phyloP scores from a whole-genome alignment of 1,140 invertebrate species.

The Bombus sylvicola region DNA sequence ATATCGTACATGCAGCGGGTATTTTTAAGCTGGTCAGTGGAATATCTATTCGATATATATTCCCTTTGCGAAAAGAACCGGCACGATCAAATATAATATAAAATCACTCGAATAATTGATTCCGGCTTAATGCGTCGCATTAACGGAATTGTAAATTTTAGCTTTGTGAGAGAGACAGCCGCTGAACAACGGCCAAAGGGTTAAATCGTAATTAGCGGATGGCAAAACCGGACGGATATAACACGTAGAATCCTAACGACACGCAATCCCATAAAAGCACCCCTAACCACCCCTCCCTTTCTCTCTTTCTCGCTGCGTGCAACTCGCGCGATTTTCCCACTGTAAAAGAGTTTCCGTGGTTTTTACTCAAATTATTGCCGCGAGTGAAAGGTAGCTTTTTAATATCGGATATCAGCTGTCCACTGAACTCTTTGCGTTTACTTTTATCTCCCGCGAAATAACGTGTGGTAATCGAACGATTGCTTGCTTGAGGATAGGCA shows the following conservation, averaged over 20 bases:
- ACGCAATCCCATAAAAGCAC: slow-evolving; percentile 46
- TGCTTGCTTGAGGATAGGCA: too few species aligned
- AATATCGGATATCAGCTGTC: background rate
- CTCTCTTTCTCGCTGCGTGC: background rate
- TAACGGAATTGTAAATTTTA: slow-evolving; percentile 64
- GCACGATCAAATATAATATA: slow-evolving; percentile 48
- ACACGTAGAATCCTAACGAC: slow-evolving; percentile 42
- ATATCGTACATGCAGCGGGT: background rate
- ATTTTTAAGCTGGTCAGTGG: background rate
- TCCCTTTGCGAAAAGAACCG: slow-evolving; percentile 23
- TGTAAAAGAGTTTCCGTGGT: slow-evolving; percentile 24
- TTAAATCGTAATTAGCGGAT: slow-evolving; percentile 66
- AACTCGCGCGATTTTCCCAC: background rate
- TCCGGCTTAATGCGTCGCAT: slow-evolving; percentile 58
- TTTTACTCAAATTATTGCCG: slow-evolving; percentile 38
- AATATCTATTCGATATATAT: background rate
- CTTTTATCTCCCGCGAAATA: slow-evolving; percentile 1
- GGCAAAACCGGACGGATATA: slow-evolving; percentile 44
- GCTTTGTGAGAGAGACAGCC: slow-evolving; percentile 39
- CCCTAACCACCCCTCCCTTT: background rate
- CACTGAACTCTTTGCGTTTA: too few species aligned
- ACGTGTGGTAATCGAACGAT: background rate
- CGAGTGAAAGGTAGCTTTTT: slow-evolving; percentile 15
- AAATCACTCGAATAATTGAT: slow-evolving; percentile 61
- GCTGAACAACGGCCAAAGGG: slow-evolving; percentile 44